phyloP scores from a whole-genome alignment of 2,113 vertebrate species.

The Elgaria multicarinata region DNA sequence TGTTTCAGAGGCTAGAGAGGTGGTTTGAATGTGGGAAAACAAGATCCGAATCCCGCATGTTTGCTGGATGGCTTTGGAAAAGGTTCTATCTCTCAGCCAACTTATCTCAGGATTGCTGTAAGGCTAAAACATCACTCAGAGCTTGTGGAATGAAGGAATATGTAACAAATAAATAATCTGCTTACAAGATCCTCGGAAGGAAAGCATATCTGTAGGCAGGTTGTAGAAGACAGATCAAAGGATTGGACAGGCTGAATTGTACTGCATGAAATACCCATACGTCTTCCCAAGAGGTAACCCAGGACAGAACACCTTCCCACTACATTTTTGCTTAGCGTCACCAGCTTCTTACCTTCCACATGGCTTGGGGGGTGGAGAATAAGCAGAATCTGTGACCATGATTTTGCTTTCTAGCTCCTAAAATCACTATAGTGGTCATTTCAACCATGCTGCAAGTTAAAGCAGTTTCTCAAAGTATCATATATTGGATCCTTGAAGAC shows the following conservation, averaged over 20 bases:
- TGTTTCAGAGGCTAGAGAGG: too few relatives aligned
- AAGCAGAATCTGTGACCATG: background rate
- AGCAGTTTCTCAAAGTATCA: background rate
- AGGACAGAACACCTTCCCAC: background rate
- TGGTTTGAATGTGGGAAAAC: background rate
- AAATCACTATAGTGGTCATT: rapidly evolving
- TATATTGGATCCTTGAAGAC: background rate
- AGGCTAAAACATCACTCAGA: background rate
- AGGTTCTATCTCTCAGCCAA: background rate
- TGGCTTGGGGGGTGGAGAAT: background rate
- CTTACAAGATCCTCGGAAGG: background rate
- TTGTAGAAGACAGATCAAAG: background rate
- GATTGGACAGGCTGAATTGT: background rate
- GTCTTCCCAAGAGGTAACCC: background rate
- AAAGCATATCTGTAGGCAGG: background rate
- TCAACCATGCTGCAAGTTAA: background rate
- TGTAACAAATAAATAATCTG: background rate
- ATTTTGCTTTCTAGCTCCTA: background rate
- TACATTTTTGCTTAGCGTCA: background rate
- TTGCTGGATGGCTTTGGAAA: background rate
- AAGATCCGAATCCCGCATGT: background rate
- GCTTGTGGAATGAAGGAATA: background rate
- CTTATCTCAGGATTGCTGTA: background rate
- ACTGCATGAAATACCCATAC: too few relatives aligned
- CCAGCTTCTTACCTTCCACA: background rate